Base-by-base conservation (phyloP, 2,888 invertebrate species). In the Nesidiocoris tenuis region DNA sequence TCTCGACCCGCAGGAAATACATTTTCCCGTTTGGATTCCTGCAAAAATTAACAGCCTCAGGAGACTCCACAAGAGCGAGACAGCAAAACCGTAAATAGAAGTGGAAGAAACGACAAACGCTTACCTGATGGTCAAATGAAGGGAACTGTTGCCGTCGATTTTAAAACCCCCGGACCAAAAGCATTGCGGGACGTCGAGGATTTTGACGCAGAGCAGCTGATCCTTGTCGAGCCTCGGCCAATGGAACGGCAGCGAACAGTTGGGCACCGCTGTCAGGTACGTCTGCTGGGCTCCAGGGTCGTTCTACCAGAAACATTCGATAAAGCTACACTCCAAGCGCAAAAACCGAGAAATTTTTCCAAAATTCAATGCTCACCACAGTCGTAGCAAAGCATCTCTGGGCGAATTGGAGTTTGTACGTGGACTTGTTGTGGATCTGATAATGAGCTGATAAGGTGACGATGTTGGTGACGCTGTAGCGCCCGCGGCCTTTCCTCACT, bases 141-240 rank as follows among this genome's bases (percentile, higher is more conserved):
- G 87, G 1, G 80, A 79, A 82, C 93, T 89, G 71, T 93, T 90
- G 77, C 88, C 87, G 82, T 96, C 95, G 75, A 98, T 90, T 72
- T 90, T 88, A 82, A 98, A 93, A 0, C 96, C 96, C 66, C 95
- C 95, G 0, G 96, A 96, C 98, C 98, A 98, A 81, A 87, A 87
- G 80, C 91, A 91, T 80, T 87, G 88, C 0, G 86, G 86, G 2
- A 90, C 85, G 80, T 91, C 90, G 78, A 90, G 86, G 78, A 95
- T 87, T 57, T 93, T 88, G 65, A 96, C 92, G 85, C 96, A 95
- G 65, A 98, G 86, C 81, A 96, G 86, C 82, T 92, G 94, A 81
- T 95, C 94, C 80, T 93, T 91, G 83, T 97, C 97, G 81, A 92
- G 88, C 78, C 94, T 89, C 68, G 96, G 93, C 97, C 98, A 99